Evolutionary conservation across 1,140 invertebrate species (phyloP).

Genomic region (Drosophila hydei): DNA sequence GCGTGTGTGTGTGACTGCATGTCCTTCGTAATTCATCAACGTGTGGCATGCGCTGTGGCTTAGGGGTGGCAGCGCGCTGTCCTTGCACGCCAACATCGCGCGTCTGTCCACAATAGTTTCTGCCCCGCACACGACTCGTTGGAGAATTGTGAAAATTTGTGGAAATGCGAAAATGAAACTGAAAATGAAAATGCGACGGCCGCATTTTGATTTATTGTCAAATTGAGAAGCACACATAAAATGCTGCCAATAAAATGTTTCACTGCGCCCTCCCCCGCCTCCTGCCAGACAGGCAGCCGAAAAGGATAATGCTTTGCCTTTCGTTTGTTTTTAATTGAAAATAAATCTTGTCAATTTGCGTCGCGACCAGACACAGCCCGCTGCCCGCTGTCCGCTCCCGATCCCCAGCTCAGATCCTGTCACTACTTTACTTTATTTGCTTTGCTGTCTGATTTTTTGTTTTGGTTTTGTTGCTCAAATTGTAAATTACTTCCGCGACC

Average conservation of each 20-base stretch:
- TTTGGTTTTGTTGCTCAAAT: constrained; percentile 55
- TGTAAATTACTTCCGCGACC: constrained; percentile 79
- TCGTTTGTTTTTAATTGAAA: constrained; percentile 77
- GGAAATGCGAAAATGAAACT: constrained; percentile 53
- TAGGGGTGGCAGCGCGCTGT: constrained; percentile 60
- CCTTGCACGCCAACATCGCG: constrained; percentile 18
- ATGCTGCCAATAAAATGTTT: constrained; percentile 74
- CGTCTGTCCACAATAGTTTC: constrained; percentile 41
- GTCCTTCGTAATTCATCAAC: constrained; percentile 79
- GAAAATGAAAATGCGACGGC: constrained; percentile 55
- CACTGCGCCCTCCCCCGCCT: not conserved
- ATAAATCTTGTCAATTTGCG: constrained; percentile 81
- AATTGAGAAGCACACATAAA: constrained; percentile 67
- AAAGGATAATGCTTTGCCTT: constrained; percentile 62
- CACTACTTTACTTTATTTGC: constrained; percentile 58
- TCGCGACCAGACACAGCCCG: constrained; percentile 65
- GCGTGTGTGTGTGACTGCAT: constrained; percentile 51
- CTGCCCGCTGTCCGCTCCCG: not conserved
- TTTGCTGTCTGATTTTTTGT: constrained; percentile 53
- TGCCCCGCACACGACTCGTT: constrained; percentile 20
- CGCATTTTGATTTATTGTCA: constrained; percentile 75
- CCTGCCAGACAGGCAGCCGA: constrained; percentile 14
- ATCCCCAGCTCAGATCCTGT: constrained; percentile 12
- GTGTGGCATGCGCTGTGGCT: constrained; percentile 63
- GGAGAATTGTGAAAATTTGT: constrained; percentile 48